Evolutionary conservation across 2,797 vertebrate species (phyloP).

Genomic region (Botia kubotai): DNA sequence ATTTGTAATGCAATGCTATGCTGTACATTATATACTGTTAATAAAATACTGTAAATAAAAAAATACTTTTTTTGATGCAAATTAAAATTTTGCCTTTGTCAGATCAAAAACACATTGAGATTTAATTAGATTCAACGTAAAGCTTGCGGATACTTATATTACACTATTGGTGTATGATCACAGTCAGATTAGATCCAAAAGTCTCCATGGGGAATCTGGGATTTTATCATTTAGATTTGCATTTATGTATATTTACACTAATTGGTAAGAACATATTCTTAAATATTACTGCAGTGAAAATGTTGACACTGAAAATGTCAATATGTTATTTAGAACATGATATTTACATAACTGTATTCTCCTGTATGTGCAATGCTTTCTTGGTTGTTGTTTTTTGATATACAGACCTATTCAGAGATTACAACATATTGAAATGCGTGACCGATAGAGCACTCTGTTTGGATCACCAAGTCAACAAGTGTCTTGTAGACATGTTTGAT

Average conservation of each 20-base stretch:
- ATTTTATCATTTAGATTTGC: conserved; percentile 35
- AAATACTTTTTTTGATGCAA: neutral
- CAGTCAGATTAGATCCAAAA: conserved; percentile 36
- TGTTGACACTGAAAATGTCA: conserved; percentile 54
- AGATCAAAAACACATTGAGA: conserved; percentile 1
- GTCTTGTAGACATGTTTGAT: neutral
- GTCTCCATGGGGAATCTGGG: conserved; percentile 38
- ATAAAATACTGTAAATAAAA: too few relatives aligned
- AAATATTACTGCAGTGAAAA: conserved; percentile 15
- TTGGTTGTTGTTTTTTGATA: conserved; percentile 42
- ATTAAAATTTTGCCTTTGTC: neutral
- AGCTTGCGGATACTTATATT: conserved; percentile 13
- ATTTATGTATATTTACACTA: conserved; percentile 43
- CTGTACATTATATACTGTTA: too few relatives aligned
- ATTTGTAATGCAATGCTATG: neutral
- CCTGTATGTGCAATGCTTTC: conserved; percentile 59
- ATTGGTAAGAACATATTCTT: conserved; percentile 39
- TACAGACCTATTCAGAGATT: conserved; percentile 43
- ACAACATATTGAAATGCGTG: conserved; percentile 17
- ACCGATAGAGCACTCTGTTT: neutral
- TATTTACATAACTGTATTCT: conserved; percentile 76
- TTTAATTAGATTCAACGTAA: conserved; percentile 33
- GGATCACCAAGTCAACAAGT: neutral
- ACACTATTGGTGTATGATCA: conserved; percentile 33
- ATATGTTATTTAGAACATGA: conserved; percentile 73